A percentile compares a stretch with the other conserved stretches of the same genome.
These are phyloP conservation scores for Diacarnus erythraeanus DNA, from an alignment of 37 sponge, comb jelly and placozoan genomes.

Conservation along the genomic window DNA sequence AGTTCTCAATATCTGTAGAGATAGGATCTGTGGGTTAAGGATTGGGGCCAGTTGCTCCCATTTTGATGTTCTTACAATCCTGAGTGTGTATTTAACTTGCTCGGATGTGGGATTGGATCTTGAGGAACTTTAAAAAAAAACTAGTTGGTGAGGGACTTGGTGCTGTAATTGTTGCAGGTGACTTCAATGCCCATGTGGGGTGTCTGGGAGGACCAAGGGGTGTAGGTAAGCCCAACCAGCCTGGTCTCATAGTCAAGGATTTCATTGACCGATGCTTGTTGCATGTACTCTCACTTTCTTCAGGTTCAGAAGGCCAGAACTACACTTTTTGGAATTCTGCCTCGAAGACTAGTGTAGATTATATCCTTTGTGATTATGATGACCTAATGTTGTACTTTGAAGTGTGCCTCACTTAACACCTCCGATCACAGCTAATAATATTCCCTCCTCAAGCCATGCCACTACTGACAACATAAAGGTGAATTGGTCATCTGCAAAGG, in stretches of 20 bases:
- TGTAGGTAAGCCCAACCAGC: neutral
- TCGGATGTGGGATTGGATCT: neutral
- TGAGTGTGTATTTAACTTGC: slow-evolving; percentile 12
- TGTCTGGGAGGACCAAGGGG: slow-evolving; percentile 3
- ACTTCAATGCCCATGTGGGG: slow-evolving; percentile 16
- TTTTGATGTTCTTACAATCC: slow-evolving; percentile 3
- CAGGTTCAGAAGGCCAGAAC: neutral
- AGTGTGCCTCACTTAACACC: neutral
- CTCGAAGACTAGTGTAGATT: neutral
- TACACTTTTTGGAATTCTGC: slow-evolving; percentile 12
- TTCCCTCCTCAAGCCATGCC: neutral
- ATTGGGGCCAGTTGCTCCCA: neutral
- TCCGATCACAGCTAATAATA: neutral
- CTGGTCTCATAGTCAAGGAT: neutral
- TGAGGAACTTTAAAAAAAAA: neutral
- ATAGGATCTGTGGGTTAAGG: slow-evolving; percentile 1
- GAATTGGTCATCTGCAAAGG: neutral
- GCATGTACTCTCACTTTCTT: neutral
- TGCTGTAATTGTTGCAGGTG: slow-evolving; percentile 7
- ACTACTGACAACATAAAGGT: neutral
- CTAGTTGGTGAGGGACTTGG: neutral
- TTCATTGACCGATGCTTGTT: neutral
- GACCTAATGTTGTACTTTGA: neutral
- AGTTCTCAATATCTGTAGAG: neutral
- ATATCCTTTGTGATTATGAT: neutral